Evolutionary conservation across 2,797 vertebrate genomes (phyloP).

Genomic region (Gymnodraco acuticeps): DNA sequence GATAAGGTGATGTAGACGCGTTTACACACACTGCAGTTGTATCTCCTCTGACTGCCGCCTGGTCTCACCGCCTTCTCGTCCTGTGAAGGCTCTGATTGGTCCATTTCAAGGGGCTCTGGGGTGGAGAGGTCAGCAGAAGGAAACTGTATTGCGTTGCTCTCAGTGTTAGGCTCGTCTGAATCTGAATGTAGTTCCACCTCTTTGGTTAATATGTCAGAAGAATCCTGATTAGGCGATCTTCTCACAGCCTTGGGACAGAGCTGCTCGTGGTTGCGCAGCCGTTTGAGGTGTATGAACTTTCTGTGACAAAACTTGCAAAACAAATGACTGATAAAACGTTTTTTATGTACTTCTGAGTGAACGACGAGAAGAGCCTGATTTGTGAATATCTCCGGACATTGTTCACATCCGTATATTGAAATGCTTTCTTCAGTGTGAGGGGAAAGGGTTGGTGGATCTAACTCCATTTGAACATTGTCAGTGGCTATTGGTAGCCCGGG

Average conservation of each 20-base stretch:
- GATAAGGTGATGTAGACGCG: conserved; percentile 96
- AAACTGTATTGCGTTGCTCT: conserved; percentile 56
- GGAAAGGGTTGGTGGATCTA: conserved; percentile 78
- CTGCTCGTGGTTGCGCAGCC: conserved; percentile 93
- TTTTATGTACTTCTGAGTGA: conserved; percentile 92
- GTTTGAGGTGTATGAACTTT: conserved; percentile 92
- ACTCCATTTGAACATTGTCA: conserved; percentile 64
- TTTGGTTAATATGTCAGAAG: conserved; percentile 71
- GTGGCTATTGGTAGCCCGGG: conserved; percentile 48
- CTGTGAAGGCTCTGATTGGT: conserved; percentile 75
- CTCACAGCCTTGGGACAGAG: conserved; percentile 84
- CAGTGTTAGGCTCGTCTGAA: conserved; percentile 47
- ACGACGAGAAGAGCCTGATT: conserved; percentile 86
- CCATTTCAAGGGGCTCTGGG: conserved; percentile 64
- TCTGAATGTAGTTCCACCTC: conserved; percentile 48
- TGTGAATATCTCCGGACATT: conserved; percentile 90
- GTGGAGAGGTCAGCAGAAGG: conserved; percentile 73
- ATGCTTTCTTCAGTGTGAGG: conserved; percentile 80
- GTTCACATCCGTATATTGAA: conserved; percentile 87
- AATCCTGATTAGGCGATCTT: conserved; percentile 74
- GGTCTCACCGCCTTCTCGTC: conserved; percentile 85
- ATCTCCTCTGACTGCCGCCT: conserved; percentile 88
- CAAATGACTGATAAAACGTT: conserved; percentile 88
- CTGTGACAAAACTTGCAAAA: conserved; percentile 94
- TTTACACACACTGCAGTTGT: conserved; percentile 94